Evolutionary conservation across 2,113 vertebrate species (phyloP), one percentile per base, ranked within the genome.

Genomic region (Brachyistius frenatus): DNA sequence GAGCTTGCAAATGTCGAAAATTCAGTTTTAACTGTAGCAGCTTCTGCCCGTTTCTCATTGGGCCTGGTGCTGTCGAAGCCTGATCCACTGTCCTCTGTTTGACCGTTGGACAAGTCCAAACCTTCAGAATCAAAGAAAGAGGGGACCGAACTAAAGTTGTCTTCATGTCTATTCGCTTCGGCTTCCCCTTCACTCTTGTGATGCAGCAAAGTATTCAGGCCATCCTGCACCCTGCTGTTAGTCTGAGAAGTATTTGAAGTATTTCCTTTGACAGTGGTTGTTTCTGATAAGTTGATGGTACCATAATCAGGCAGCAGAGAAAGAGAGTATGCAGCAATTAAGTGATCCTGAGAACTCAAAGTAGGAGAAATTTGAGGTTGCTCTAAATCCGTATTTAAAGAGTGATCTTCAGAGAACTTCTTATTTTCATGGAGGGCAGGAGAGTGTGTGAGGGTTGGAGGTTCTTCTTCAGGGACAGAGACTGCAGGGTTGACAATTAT

Each of bases 41-140:
- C 91, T 35, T 74, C 71, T 73, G 69, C 80, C 41, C 76, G 91
- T 79, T 93, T 91, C 55, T 93, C 76, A 77, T 92, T 92, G 69
- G 86, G 66, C 72, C 90, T 87, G 84, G 95, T 94, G 86, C 94
- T 81, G 89, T 94, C 88, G 76, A 94, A 96, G 6, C 95, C 93
- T 69, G 95, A 95, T 64, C 95, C 96, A 77, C 94, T 95, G 84
- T 81, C 88, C 81, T 95, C 83, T 64, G 89, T 72, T 62, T 94
- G 81, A 65, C 65, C 88, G 84, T 93, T 93, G 14, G 58, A 66
- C 11, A 39, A 66, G 44, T 23, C n/a, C 32, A 68, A 53, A 61
- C 16, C n/a, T 50, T 47, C 37, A 9, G 73, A 67, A 50, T 81
- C 53, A 73, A 66, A 75, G 30, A 71, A 9, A 44, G 65, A 70